Base-by-base conservation (phyloP, 1,140 invertebrate species). In the Pararge aegeria region DNA sequence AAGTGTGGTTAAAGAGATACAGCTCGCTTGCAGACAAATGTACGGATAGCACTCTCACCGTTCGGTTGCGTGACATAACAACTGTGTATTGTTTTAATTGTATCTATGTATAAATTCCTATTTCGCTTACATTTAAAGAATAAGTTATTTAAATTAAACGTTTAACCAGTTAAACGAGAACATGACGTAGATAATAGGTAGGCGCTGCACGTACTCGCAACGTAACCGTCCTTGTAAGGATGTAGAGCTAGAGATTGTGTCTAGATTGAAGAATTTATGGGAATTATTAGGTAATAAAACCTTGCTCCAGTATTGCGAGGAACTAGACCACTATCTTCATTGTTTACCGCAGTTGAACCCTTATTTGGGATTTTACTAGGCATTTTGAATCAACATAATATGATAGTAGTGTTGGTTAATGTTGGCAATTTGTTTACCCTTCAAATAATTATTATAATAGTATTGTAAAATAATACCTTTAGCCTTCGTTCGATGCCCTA, bases 161-260 rank as follows among this genome's bases (percentile, higher is more conserved):
- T 42, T 62, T 56, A 48, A 56, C 54, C 49, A 29, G 60, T 52
- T 62, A 16, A 19, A 19, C 30, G 15, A 19, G 49, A 27, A 52
- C 53, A 48, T 62, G 54, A 52, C 55, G 21, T 62, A 24, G 53
- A 51, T 55, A 34, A n/a, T 24, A 7, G 37, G 53, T 42, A 54
- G 40, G 52, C 57, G 53, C 21, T 13, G 51, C 61, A 55, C 50
- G 61, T 58, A 60, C 49, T 2, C 24, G 7, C 27, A 40, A 44
- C 60, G 61, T 60, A 64, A 68, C 50, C 57, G 67, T 71, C 73
- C 73, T 75, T 73, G 65, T 61, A 58, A 70, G 66, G 67, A 73
- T 70, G 59, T 51, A 21, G 56, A 29, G 44, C 55, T 46, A 19
- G 55, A 50, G 50, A 64, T 66, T 68, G 63, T 64, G 64, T 49